Conservation (phyloP, 2,888 invertebrate genomes). For the Conus canariensis region DNA sequence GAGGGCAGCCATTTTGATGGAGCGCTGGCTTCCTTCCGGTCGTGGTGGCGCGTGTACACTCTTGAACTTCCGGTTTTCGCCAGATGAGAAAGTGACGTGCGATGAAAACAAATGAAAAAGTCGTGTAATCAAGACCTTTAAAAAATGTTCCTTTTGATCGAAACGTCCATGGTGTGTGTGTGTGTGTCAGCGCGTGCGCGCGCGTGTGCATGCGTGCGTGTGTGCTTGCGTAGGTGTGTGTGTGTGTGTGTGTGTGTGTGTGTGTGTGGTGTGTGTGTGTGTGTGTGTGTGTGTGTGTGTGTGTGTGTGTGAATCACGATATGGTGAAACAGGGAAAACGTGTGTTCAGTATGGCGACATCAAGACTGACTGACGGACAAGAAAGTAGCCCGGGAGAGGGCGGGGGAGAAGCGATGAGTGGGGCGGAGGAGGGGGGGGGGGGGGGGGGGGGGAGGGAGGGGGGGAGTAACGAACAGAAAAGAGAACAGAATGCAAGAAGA, state of each 20-base stretch:
- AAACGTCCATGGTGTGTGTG: too few relatives aligned
- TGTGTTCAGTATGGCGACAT: too few relatives aligned
- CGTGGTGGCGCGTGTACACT: neutral
- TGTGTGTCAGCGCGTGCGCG: neutral
- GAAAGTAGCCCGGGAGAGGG: too few relatives aligned
- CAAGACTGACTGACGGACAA: too few relatives aligned
- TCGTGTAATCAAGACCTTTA: neutral
- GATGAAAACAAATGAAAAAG: neutral
- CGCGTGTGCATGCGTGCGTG: neutral
- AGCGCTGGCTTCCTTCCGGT: neutral
- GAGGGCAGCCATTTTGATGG: neutral
- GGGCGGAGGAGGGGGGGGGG: too few relatives aligned
- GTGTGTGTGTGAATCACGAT: neutral
- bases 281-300: constrained; percentile 21
- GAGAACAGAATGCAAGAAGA: too few relatives aligned
- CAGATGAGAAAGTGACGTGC: neutral
- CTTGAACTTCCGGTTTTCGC: neutral
- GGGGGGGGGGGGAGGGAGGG: too few relatives aligned
- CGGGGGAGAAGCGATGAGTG: too few relatives aligned
- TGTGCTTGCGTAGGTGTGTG: neutral
- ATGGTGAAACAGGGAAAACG: too few relatives aligned
- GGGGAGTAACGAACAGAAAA: too few relatives aligned
- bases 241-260: constrained; percentile 1
- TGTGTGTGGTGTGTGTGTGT: constrained; percentile 10
- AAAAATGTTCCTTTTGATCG: neutral